Evolutionary conservation across 2,113 vertebrate genomes (phyloP), one percentile per base, ranked within the genome.

Genomic region (Neodontobutis hainanensis): DNA sequence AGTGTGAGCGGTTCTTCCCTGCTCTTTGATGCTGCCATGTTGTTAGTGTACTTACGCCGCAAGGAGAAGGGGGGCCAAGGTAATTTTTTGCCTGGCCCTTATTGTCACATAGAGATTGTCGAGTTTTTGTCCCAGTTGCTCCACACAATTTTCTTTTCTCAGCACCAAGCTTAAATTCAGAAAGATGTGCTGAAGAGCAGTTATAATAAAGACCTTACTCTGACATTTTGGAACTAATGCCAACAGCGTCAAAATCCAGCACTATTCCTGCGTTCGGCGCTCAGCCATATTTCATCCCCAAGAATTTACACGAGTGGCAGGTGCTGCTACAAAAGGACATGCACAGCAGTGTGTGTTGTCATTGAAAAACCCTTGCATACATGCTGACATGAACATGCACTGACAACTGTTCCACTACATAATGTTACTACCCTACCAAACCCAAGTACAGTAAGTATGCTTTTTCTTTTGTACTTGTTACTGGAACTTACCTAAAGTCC

Each of bases 261-360:
- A 70, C 82, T 85, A 79, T 68, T 64, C 50, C 48, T 87, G 85
- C 83, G 87, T 77, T 92, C 89, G 84, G 84, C 66, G 61, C 61
- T 65, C 62, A 43, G 75, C 76, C 69, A 3, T 92, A 91, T 92
- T 92, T 36, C 68, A 93, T 89, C 68, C 80, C 83, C 77, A 85
- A 82, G 88, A 87, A 87, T 92, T 89, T 78, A 8, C 38, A 65
- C 65, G 61, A 82, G 91, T 91, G 90, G 91, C 92, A 95, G 92
- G 85, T 93, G 89, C 91, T 92, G 90, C 92, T 92, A 92, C 89
- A 93, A 89, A 90, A 90, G 91, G 87, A 87, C 80, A 81, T n/a
- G 68, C 38, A 63, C 63, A 64, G 70, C 60, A 61, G 40, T 55
- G 55, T 61, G 77, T 52, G 65, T 53, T 61, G 71, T 68, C 66